Evolutionary conservation across 1,140 invertebrate species (phyloP), one percentile per base, ranked within the genome.

Genomic region (Lordiphosa mommai): DNA sequence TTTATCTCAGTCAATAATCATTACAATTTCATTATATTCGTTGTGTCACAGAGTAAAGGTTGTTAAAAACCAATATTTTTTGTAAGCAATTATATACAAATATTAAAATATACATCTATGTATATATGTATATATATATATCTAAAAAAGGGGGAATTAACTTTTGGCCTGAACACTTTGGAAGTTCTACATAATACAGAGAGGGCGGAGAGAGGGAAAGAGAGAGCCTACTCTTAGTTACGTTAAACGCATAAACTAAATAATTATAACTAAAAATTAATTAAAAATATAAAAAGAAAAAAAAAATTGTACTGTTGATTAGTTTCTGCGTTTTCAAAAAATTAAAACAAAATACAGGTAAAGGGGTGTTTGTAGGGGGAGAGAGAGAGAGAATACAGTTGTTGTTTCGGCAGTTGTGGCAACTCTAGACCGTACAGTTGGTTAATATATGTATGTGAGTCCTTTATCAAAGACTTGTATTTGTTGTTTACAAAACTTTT

Each of bases 101-200:
- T 46, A 52, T 27, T 64, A 16, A 52, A 57, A 57, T 41, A 41
- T 40, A 48, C 5, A 41, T 38, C n/a, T 14, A 57, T 7, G 29
- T 40, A 3, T 37, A 46, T 16, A 30, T 36, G 36, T 13, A 38
- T 51, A 17, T 29, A 44, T 56, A 27, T 17, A 47, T 33, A 17
- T 33, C 13, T 47, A 47, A 43, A 37, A 36, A 27, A 49, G 69
- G 55, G 47, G 52, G 52, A 51, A 58, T 57, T 71, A 67, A 76
- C 66, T 82, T 82, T 82, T 80, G 76, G 76, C 71, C 74, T 80
- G 76, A 80, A 80, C 76, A 80, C 76, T 80, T 80, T 80, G 76
- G 76, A 76, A 80, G 76, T 50, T 52, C 61, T 82, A 82, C 55
- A 72, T 74, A 82, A 84, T 76, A 84, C 77, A 71, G 59, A 47